Base-by-base conservation (phyloP, 2,888 invertebrate genomes). In the Apeira syringaria region DNA sequence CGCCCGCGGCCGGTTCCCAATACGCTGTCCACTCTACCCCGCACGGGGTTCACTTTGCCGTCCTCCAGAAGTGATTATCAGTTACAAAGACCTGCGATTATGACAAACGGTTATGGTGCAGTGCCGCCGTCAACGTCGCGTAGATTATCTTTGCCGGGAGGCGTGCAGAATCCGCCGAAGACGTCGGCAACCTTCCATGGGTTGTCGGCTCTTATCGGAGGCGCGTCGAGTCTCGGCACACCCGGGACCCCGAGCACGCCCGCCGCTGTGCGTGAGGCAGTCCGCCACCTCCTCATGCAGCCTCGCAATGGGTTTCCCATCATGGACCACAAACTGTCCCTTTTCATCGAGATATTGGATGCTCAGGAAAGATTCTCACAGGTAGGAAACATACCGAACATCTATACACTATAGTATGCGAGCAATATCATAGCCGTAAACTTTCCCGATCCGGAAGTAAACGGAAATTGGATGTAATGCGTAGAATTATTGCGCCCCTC, bases 261-360 rank as follows among this genome's bases (percentile, higher is more conserved):
- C 7, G 92, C 92, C 3, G 92, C 94, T 12, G 94, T 94, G 15
- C 87, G 94, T 0, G 94, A 94, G 56, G 94, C 94, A 4, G 93
- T 94, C 27, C 91, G 93, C 50, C 94, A 94, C 61, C 84, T 94
- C 32, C 82, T 94, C 44, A 88, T 91, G 59, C 93, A 94, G 74
- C 93, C 94, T 7, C 87, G 94, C 46, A 94, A 94, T 70, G 94
- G 94, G 11, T 94, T 94, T 80, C 93, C 94, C 64, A 93, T 94
- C 71, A 92, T 94, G 85, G 94, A 94, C 69, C 94, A 95, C 85
- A 94, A 94, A 74, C 91, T 95, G 69, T 92, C 94, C 27, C 91
- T 96, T 32, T 95, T 95, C 85, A 94, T 95, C 74, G 95, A 96
- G 69, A 95, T 96, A 63, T 91, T 96, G 77, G 95, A 95, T 74